Evolutionary conservation across 2,888 invertebrate genomes (phyloP).

Genomic region (Microctonus hyperodae): DNA sequence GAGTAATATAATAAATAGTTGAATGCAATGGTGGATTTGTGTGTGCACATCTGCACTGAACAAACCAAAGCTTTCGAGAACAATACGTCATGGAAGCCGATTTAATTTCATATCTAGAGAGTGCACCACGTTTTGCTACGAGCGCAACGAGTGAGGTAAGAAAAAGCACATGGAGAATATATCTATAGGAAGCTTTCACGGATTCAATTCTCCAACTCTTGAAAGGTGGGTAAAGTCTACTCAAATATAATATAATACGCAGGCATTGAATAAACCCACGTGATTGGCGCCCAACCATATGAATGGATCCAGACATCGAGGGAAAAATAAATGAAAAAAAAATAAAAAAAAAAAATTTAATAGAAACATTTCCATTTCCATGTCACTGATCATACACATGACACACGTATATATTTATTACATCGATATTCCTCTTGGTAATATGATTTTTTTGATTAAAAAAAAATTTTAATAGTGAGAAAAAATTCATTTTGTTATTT

Average conservation of each 20-base stretch:
- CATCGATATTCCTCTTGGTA: not conserved
- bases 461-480: no score
- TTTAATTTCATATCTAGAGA: slow-evolving; percentile 37
- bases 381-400: not conserved
- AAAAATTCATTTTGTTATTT: not conserved
- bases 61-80: slow-evolving; percentile 18
- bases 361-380: not conserved
- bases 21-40: not conserved
- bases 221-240: not conserved
- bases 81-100: slow-evolving; percentile 38
- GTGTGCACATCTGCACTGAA: slow-evolving; percentile 13
- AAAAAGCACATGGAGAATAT: not conserved
- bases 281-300: no score
- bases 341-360: not conserved
- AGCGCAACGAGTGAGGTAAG: not conserved
- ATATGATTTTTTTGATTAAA: no score
- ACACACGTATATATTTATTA: not conserved
- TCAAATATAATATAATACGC: not conserved
- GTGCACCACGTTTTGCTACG: slow-evolving; percentile 19
- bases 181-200: slow-evolving; percentile 5
- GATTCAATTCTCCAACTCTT: not conserved
- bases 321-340: not conserved
- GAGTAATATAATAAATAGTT: no score
- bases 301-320: not conserved
- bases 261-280: not conserved